Percentiles rank a stretch among this genome's conserved stretches.
phyloP scores from a whole-genome alignment of 2,888 invertebrate genomes.

The Pristionchus mayeri region DNA sequence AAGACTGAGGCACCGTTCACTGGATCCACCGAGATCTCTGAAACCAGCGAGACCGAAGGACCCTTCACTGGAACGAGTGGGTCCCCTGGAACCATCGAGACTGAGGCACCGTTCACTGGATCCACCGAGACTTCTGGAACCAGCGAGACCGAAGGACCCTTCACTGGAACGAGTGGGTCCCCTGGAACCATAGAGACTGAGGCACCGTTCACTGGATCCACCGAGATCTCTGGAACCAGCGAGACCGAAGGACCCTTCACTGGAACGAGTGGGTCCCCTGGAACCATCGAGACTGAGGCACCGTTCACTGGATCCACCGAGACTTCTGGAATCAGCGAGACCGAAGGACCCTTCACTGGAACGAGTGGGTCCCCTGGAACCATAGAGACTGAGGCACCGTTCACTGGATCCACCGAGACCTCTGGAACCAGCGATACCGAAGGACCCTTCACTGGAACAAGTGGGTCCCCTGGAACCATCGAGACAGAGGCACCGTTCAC shows the following conservation, averaged over 20 bases:
- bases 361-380: neutral
- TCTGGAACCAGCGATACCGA: neutral
- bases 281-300: neutral
- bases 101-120: neutral
- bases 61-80: neutral
- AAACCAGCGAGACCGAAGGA: neutral
- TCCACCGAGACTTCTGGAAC: neutral
- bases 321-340: neutral
- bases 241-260: neutral
- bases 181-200: neutral
- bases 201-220: neutral
- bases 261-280: neutral
- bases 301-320: neutral
- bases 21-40: neutral
- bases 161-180: neutral
- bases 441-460: neutral
- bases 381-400: neutral
- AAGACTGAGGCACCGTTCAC: no score
- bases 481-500: neutral
- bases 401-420: neutral
- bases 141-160: neutral
- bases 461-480: neutral
- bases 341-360: neutral
- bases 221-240: neutral
- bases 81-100: neutral